A percentile compares a stretch with the other conserved stretches of the same genome.
Evolutionary conservation across 1,140 invertebrate genomes (phyloP).

Genomic region (Pogonomyrmex barbatus): DNA sequence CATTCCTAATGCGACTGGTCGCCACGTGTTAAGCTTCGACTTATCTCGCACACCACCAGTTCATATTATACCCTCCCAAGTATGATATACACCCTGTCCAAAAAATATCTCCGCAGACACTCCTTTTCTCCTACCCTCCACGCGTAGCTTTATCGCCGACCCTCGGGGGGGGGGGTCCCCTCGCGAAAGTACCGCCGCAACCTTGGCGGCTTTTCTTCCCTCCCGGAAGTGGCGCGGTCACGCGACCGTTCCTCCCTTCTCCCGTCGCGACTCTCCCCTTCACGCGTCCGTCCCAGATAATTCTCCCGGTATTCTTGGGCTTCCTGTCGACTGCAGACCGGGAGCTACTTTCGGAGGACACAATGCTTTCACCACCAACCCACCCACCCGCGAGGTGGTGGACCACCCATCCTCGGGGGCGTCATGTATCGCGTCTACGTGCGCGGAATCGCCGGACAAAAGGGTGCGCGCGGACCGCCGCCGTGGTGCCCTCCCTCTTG

Average conservation of each 20-base stretch:
- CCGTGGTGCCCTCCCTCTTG: background rate
- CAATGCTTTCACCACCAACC: constrained; percentile 32
- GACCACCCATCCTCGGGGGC: constrained; percentile 20
- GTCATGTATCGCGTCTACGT: constrained; percentile 59
- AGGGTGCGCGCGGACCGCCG: constrained; percentile 24
- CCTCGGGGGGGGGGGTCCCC: constrained; percentile 28
- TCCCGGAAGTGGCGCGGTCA: constrained; percentile 42
- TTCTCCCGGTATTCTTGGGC: constrained; percentile 54
- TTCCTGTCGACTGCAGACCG: constrained; percentile 59
- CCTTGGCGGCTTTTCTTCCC: constrained; percentile 43
- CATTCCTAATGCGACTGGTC: constrained; percentile 31
- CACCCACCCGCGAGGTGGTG: background rate
- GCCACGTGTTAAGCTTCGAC: constrained; percentile 17
- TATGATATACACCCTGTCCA: background rate
- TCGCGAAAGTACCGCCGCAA: constrained; percentile 32
- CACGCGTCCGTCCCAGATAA: constrained; percentile 41
- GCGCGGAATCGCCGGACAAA: constrained; percentile 58
- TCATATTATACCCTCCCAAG: background rate
- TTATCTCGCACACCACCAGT: background rate
- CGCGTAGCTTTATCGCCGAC: constrained; percentile 40
- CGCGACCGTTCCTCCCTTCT: constrained; percentile 29
- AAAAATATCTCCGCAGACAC: constrained; percentile 9
- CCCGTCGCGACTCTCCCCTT: background rate
- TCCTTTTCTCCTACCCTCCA: background rate
- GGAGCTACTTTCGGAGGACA: constrained; percentile 50